These are phyloP conservation scores for Campylomormyrus tamandua DNA, from an alignment of 2,113 vertebrate genomes.

Conservation along the genomic window DNA sequence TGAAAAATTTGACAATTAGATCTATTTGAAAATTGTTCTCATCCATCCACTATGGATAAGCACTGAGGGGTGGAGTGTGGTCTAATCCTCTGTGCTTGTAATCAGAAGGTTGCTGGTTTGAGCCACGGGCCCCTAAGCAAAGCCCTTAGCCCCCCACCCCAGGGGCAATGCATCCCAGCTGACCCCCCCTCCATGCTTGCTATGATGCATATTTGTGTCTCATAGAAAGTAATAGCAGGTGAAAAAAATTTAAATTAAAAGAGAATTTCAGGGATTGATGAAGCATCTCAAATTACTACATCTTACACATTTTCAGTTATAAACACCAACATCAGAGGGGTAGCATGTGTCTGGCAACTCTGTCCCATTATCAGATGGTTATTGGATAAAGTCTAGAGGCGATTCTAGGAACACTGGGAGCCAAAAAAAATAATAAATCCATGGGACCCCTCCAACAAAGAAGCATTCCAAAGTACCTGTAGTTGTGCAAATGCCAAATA, in stretches of 20 bases:
- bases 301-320: not conserved
- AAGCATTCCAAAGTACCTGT: not conserved
- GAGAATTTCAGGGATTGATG: not conserved
- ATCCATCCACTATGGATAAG: not conserved
- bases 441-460: not conserved
- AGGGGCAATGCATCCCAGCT: too few relatives aligned
- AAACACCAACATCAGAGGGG: not conserved
- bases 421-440: too few relatives aligned
- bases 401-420: too few relatives aligned
- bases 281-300: not conserved
- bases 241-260: too few relatives aligned
- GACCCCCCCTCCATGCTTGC: not conserved
- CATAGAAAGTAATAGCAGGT: too few relatives aligned
- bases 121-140: not conserved
- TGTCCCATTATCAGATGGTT: not conserved
- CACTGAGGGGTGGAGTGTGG: not conserved
- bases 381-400: not conserved
- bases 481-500: not conserved
- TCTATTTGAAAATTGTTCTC: not conserved
- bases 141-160: not conserved
- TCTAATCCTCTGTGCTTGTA: not conserved
- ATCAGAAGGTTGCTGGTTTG: not conserved
- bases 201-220: not conserved
- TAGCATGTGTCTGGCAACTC: not conserved
- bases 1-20: not conserved